Base-by-base conservation (phyloP, 2,113 vertebrate genomes). In the Hirundichthys speculiger region DNA sequence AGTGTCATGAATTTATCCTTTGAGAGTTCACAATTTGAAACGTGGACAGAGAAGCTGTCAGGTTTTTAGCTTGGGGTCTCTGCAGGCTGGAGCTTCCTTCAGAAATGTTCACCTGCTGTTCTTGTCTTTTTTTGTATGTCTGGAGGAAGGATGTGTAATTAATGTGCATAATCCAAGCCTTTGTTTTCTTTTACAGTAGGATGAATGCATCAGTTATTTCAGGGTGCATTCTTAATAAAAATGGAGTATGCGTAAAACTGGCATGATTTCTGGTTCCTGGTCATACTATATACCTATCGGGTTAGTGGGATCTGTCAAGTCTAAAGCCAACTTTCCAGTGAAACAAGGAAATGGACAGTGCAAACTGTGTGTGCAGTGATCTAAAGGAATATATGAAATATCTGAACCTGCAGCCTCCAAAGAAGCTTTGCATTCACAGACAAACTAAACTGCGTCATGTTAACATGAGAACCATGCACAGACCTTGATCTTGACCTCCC, bases 11-110 rank as follows among this genome's bases (percentile, higher is more conserved):
- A 46, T 60, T 73, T 60, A 14, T 21, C 46, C 54, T 69, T 47
- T 3, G 0, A 51, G 49, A 62, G 80, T 75, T 18, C 66, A 16
- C 0, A 38, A 47, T 64, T n/a, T 47, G 47, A 47, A 68, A 38
- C 67, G 76, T 79, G 18, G 55, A 27, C 62, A 65, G 39, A 81
- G 42, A 72, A 74, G 45, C 50, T 74, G 39, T 78, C 2, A 16
- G 60, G 72, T 76, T 80, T 85, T 77, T 74, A 86, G 64, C 64
- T 86, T 84, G 77, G 76, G 79, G 71, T 89, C 78, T 90, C 87
- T 91, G 90, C 89, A 73, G 90, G 83, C 79, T 87, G 86, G 86
- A 90, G 86, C 88, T 88, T 90, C 88, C 73, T 82, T 82, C 57
- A 76, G 55, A 83, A 86, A 79, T 80, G 43, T 75, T 75, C 69